These are phyloP conservation scores for Smittia sp. DNA, from an alignment of 2,888 invertebrate genomes.

Conservation along the genomic window DNA sequence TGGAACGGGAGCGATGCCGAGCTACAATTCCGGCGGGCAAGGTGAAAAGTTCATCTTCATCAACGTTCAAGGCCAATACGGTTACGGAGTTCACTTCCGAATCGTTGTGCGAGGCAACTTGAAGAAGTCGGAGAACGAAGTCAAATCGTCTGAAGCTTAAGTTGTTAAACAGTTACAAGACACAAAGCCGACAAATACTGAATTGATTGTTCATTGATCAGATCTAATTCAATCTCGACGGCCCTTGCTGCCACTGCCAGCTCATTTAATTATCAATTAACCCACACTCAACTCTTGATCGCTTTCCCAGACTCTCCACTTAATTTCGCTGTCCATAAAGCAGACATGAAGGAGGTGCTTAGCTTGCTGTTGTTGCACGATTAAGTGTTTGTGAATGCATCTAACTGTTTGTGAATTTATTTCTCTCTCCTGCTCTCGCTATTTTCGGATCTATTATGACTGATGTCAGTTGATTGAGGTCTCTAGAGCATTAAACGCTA, in stretches of 20 bases:
- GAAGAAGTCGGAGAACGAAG: neutral
- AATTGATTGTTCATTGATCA: too few species aligned
- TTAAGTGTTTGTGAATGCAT: conserved; percentile 19
- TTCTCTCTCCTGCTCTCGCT: neutral
- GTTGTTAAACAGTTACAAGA: too few species aligned
- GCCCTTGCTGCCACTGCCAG: too few species aligned
- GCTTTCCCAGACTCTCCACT: neutral
- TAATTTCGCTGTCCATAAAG: neutral
- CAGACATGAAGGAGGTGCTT: conserved; percentile 5
- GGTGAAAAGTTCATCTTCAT: conserved; percentile 29
- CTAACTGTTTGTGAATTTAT: conserved; percentile 13
- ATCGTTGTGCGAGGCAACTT: conserved; percentile 22
- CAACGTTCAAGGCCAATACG: conserved; percentile 27
- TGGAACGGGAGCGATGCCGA: conserved; percentile 27
- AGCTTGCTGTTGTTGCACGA: neutral
- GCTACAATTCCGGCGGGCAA: conserved; percentile 11
- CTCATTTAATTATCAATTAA: conserved; percentile 2
- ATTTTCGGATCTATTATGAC: conserved; percentile 22
- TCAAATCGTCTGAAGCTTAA: neutral
- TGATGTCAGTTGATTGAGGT: conserved; percentile 8
- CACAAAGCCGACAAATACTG: too few species aligned
- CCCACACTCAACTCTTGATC: neutral
- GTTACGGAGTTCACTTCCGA: conserved; percentile 30
- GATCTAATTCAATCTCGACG: too few species aligned
- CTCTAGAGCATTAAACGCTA: conserved; percentile 15